These are phyloP conservation scores for Coelinius sp. DNA, from an alignment of 2,888 invertebrate genomes.

Conservation along the genomic window DNA sequence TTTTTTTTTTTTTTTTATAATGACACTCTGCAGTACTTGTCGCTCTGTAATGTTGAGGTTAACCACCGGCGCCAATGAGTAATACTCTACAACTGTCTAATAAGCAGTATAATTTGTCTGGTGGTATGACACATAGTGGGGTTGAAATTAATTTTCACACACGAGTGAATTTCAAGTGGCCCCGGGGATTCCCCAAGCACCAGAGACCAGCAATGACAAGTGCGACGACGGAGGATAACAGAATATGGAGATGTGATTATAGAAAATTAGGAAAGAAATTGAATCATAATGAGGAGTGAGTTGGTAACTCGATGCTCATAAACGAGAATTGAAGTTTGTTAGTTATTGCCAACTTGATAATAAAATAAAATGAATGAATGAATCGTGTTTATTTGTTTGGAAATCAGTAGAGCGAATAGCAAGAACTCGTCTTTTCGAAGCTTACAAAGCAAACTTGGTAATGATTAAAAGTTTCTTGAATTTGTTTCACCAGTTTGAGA, in stretches of 20 bases:
- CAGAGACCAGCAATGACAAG: background rate
- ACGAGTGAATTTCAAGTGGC: slow-evolving; percentile 55
- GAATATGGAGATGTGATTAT: slow-evolving; percentile 25
- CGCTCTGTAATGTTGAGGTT: background rate
- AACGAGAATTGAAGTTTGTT: background rate
- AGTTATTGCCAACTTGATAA: background rate
- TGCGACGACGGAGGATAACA: background rate
- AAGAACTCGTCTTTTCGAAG: background rate
- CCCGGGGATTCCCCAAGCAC: slow-evolving; percentile 25
- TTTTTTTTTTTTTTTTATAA: background rate
- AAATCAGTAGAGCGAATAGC: background rate
- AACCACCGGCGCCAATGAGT: background rate
- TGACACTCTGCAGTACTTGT: background rate
- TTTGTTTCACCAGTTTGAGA: background rate
- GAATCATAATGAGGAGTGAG: background rate
- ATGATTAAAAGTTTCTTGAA: background rate
- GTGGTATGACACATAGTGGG: slow-evolving; percentile 54
- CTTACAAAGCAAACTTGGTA: background rate
- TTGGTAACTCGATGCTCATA: background rate
- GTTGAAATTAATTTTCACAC: slow-evolving; percentile 55
- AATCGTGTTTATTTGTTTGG: background rate
- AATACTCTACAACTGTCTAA: slow-evolving; percentile 28
- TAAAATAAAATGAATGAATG: background rate
- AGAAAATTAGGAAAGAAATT: background rate
- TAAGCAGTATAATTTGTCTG: slow-evolving; percentile 35